phyloP scores from a whole-genome alignment of 2,113 vertebrate species.

The Ia io region DNA sequence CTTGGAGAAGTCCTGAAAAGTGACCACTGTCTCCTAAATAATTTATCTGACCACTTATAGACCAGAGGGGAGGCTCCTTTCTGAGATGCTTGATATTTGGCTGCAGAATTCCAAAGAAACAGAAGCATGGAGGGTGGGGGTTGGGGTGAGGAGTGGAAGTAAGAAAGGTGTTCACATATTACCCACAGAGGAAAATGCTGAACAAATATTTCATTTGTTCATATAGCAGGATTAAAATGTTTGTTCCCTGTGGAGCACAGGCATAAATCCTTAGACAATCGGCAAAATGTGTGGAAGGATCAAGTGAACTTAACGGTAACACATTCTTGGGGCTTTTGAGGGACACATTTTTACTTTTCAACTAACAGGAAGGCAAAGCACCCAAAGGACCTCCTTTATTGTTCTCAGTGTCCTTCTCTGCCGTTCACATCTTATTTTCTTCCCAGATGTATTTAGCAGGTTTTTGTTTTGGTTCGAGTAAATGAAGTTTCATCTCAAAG shows the following conservation, averaged over 20 bases:
- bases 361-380: not conserved
- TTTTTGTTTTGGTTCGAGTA: slow-evolving; percentile 64
- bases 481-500: slow-evolving; percentile 63
- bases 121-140: not conserved
- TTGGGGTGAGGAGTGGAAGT: not conserved
- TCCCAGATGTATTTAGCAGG: slow-evolving; percentile 66
- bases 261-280: not conserved
- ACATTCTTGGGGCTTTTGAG: not conserved
- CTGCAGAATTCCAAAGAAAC: not conserved
- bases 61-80: not conserved
- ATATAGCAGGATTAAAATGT: not conserved
- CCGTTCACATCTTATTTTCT: slow-evolving; percentile 50
- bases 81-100: not conserved
- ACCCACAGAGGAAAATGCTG: not conserved
- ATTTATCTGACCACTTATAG: not conserved
- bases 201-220: slow-evolving; percentile 1
- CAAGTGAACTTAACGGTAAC: not conserved
- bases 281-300: not conserved
- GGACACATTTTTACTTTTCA: not conserved
- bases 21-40: not conserved
- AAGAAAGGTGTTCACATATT: not conserved
- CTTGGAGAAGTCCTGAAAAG: slow-evolving; percentile 29
- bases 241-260: not conserved
- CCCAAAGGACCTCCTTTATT: not conserved
- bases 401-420: not conserved